Evolutionary conservation across 2,888 invertebrate species (phyloP).

Genomic region (Drosophila paramelanica): DNA sequence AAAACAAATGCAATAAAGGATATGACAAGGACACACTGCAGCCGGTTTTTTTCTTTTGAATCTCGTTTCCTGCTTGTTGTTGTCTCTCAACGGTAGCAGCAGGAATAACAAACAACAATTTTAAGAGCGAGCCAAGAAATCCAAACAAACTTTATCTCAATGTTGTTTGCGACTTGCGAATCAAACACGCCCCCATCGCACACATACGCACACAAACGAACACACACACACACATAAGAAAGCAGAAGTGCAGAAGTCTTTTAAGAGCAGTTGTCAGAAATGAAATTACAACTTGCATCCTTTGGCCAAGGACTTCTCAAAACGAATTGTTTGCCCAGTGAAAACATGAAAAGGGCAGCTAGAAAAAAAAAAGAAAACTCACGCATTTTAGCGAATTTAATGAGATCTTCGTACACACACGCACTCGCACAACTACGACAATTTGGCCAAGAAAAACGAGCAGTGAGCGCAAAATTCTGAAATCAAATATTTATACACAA

Average conservation of each 20-base stretch:
- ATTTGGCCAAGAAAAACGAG: conserved; percentile 15
- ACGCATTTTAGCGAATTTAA: conserved; percentile 67
- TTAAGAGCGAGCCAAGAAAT: conserved; percentile 59
- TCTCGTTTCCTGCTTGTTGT: background rate
- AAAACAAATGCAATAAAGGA: conserved; percentile 72
- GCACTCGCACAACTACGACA: conserved; percentile 15
- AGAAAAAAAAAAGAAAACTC: conserved; percentile 35
- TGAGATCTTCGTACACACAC: conserved; percentile 30
- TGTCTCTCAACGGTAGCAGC: conserved; percentile 28
- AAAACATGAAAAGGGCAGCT: conserved; percentile 64
- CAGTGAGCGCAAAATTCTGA: conserved; percentile 40
- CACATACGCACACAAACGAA: conserved; percentile 36
- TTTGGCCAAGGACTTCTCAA: conserved; percentile 40
- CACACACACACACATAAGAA: conserved; percentile 12
- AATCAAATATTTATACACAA: conserved; percentile 65
- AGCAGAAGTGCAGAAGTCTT: conserved; percentile 16
- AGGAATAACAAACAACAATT: conserved; percentile 64
- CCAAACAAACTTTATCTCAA: conserved; percentile 79
- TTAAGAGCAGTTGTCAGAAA: conserved; percentile 64
- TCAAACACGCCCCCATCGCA: conserved; percentile 55
- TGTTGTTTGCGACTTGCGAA: conserved; percentile 74
- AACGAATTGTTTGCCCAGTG: conserved; percentile 67
- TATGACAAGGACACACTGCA: conserved; percentile 61
- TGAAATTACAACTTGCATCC: conserved; percentile 80
- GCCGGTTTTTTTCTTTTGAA: conserved; percentile 3